Percentiles rank a stretch among this genome's conserved stretches.
phyloP scores from a whole-genome alignment of 2,888 invertebrate species.

The Thymelicus sylvestris region DNA sequence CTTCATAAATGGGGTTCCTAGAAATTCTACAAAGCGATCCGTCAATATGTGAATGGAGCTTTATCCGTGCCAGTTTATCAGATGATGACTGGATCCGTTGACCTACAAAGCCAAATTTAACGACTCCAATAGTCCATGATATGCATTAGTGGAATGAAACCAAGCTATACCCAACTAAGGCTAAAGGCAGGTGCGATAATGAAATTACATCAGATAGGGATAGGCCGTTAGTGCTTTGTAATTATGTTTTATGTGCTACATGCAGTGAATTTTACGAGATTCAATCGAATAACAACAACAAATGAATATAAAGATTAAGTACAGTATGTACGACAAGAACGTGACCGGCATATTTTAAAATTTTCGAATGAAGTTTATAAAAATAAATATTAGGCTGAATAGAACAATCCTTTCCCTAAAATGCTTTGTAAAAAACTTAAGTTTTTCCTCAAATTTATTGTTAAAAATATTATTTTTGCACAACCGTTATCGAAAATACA shows the following conservation, averaged over 20 bases:
- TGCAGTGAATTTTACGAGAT: background rate
- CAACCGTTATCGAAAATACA: too few relatives aligned
- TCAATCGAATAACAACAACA: too few relatives aligned
- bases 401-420: too few relatives aligned
- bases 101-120: slow-evolving; percentile 36
- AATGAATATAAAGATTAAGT: too few relatives aligned
- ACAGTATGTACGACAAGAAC: too few relatives aligned
- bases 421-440: too few relatives aligned
- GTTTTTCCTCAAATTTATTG: too few relatives aligned
- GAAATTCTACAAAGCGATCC: slow-evolving; percentile 5
- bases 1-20: background rate
- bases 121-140: slow-evolving; percentile 31
- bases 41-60: slow-evolving; percentile 15
- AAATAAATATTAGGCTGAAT: too few relatives aligned
- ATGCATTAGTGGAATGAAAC: slow-evolving; percentile 35
- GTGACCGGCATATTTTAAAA: too few relatives aligned
- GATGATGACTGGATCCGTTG: slow-evolving; percentile 30
- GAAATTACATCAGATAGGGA: slow-evolving; percentile 5
- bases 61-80: slow-evolving; percentile 24
- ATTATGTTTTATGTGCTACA: background rate
- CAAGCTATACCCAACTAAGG: slow-evolving; percentile 20
- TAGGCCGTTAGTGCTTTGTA: background rate
- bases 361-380: too few relatives aligned
- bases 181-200: slow-evolving; percentile 5
- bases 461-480: too few relatives aligned